Conservation (phyloP, 2,888 invertebrate species). For the Volucella inflata region DNA sequence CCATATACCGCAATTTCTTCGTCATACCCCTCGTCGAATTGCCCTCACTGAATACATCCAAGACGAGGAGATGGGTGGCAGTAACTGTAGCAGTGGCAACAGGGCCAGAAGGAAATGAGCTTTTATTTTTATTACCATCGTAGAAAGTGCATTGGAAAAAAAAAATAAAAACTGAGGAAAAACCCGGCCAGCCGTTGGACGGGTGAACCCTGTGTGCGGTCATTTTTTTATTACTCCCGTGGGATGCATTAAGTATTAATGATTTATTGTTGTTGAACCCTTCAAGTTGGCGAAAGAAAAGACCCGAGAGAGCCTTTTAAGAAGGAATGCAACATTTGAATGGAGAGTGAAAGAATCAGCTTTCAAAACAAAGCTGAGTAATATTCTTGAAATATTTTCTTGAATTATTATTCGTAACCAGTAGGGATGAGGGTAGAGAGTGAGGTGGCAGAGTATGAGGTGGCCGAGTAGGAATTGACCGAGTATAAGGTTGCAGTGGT, state of each 20-base stretch:
- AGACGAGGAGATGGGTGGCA: neutral
- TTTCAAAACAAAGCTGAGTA: conserved; percentile 33
- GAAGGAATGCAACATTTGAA: conserved; percentile 51
- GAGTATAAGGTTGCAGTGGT: too few species aligned
- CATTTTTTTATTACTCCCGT: conserved; percentile 82
- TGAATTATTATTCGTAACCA: conserved; percentile 13
- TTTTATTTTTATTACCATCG: conserved; percentile 71
- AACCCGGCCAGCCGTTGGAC: neutral
- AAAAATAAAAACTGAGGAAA: neutral
- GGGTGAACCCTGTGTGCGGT: conserved; percentile 78
- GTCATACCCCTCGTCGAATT: neutral
- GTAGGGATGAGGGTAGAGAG: too few species aligned
- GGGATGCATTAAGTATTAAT: conserved; percentile 83
- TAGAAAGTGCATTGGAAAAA: neutral
- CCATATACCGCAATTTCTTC: conserved; percentile 13
- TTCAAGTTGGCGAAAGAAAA: conserved; percentile 32
- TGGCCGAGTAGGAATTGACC: too few species aligned
- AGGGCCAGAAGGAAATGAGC: conserved; percentile 49
- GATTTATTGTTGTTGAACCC: conserved; percentile 79
- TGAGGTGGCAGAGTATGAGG: too few species aligned
- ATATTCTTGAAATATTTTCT: conserved; percentile 51
- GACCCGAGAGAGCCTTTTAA: conserved; percentile 45
- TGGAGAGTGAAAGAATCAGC: conserved; percentile 1
- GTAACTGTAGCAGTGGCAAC: conserved; percentile 5
- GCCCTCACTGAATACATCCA: conserved; percentile 5